Percentiles rank a stretch among this genome's conserved stretches.
These are phyloP conservation scores for Cylindroiulus punctatus DNA, from an alignment of 2,888 invertebrate genomes.

Conservation along the genomic window DNA sequence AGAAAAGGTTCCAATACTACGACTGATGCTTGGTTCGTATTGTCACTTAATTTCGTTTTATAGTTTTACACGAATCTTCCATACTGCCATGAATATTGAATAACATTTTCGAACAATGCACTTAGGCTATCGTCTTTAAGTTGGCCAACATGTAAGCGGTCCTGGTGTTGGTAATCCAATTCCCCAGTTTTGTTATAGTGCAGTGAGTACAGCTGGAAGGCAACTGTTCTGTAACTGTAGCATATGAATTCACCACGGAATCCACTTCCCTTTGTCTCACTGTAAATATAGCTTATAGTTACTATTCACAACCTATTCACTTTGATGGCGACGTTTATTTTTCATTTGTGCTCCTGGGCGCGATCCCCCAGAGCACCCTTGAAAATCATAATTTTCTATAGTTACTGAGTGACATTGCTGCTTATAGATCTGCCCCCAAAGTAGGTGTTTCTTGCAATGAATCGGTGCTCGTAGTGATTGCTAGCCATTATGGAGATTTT, in stretches of 20 bases:
- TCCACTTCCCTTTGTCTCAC: neutral
- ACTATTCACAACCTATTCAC: neutral
- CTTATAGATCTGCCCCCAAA: neutral
- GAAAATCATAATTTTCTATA: neutral
- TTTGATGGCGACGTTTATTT: neutral
- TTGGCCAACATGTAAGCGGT: constrained; percentile 28
- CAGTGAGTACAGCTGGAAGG: constrained; percentile 10
- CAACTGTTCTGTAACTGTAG: constrained; percentile 36
- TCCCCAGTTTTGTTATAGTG: constrained; percentile 36
- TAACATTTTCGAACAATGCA: neutral
- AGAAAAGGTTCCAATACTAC: neutral
- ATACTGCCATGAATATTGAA: neutral
- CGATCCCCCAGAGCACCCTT: constrained; percentile 40
- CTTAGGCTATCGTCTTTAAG: neutral
- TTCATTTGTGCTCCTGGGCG: neutral
- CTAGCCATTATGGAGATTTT: neutral
- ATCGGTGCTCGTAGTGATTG: neutral
- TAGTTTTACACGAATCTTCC: neutral
- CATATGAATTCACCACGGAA: neutral
- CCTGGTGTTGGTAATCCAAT: constrained; percentile 11
- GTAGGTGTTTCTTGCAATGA: neutral
- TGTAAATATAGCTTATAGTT: constrained; percentile 8
- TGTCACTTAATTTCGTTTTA: neutral
- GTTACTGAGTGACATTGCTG: neutral
- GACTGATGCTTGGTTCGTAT: constrained; percentile 17